These are phyloP conservation scores for Azemiops feae DNA, from an alignment of 2,113 vertebrate genomes.

Conservation along the genomic window DNA sequence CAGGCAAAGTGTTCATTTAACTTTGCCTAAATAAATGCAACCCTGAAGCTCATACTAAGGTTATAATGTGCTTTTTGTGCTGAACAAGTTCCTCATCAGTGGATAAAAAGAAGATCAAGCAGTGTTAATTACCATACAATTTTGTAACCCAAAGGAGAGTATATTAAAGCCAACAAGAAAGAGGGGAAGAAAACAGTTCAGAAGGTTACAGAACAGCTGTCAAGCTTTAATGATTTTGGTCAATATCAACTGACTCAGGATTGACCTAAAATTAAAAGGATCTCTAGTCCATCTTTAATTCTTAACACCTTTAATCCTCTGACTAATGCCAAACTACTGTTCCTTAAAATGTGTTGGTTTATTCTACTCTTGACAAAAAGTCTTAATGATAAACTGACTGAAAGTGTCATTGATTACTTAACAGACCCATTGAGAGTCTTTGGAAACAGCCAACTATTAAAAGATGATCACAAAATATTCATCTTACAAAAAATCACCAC, in stretches of 20 bases:
- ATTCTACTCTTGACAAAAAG: constrained; percentile 44
- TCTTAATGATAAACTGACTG: constrained; percentile 46
- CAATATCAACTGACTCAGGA: not conserved
- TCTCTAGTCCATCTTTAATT: constrained; percentile 7
- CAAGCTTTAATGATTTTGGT: constrained; percentile 11
- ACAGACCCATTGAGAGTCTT: constrained; percentile 41
- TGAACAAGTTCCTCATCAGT: not conserved
- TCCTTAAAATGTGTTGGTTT: constrained; percentile 58
- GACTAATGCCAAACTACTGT: constrained; percentile 37
- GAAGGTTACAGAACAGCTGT: constrained; percentile 18
- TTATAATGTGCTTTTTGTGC: not conserved
- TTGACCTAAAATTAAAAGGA: not conserved
- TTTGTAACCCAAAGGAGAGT: not conserved
- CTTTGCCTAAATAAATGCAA: not conserved
- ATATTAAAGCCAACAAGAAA: not conserved
- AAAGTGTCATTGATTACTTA: constrained; percentile 51
- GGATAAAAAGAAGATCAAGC: not conserved
- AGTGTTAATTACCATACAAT: not conserved
- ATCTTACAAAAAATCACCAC: not conserved
- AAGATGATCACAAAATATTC: not conserved
- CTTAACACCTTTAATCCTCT: constrained; percentile 24
- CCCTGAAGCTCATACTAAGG: not conserved
- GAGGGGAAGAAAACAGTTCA: not conserved
- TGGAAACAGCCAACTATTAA: constrained; percentile 36
- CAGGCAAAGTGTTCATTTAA: not conserved